Evolutionary conservation across 2,888 invertebrate species (phyloP), one percentile per base, ranked within the genome.

Genomic region (Torymus aiolomorphi): DNA sequence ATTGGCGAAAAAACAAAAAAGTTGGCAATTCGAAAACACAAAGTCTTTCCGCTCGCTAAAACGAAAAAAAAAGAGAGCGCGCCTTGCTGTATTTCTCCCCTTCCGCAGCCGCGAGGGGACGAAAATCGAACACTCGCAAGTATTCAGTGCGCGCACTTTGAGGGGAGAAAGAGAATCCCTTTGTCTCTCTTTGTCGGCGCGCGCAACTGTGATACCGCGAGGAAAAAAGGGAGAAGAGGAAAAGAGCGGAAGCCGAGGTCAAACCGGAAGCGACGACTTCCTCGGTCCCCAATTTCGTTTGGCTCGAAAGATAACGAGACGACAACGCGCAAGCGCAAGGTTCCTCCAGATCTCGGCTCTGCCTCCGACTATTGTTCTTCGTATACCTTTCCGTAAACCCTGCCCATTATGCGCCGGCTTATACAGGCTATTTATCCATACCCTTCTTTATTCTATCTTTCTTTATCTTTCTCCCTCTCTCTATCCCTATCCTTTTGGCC

Each of bases 251-350:
- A 77, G 72, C 65, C 31, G 61, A 70, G 70, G 70, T 74, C 74
- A 70, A 42, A 65, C 69, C 74, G 70, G 75, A 79, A 70, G 65
- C 57, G 74, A 14, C 49, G 61, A 69, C 70, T 75, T 78, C 72
- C 78, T 63, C 56, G 66, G 42, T 13, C 54, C 76, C 67, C 71
- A 71, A 80, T 80, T 80, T 80, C 75, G 74, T 66, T 80, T 76
- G 65, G 71, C 59, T 59, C 52, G 51, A 31, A 63, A 76, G 76
- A 80, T 80, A 80, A 80, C 76, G 76, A 80, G 80, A 63, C 63
- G 74, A 59, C 18, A 61, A 24, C 42, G 14, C 12, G 49, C 65
- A 14, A 11, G 14, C 52, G 31, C 67, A 10, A 18, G 13, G 16
- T 63, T 31, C 42, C 67, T 67, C 56, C 59, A 49, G 66, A 51